Base-by-base conservation (phyloP, 2,113 vertebrate species). In the Psephotus haematonotus region DNA sequence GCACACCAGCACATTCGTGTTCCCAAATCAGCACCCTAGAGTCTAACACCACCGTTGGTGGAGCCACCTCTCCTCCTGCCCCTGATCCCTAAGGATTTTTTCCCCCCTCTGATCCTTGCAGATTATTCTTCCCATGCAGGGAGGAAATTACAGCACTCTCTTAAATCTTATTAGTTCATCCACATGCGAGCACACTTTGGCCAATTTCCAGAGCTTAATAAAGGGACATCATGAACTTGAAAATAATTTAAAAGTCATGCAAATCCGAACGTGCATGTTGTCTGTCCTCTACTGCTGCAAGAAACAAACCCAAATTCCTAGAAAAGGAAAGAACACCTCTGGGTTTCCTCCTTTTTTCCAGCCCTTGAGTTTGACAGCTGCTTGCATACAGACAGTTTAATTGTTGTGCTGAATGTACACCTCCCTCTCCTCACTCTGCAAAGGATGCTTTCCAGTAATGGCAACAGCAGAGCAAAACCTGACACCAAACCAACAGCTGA, bases 161-260 rank as follows among this genome's bases (percentile, higher is more conserved):
- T 59, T 72, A 90, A 92, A 95, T 92, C 94, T 77, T 86, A 95
- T 94, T 86, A 79, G 65, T 44, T 88, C 79, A 91, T 72, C 87
- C 75, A 55, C 53, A 64, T 0, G 14, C 63, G 82, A 79, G 43
- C 74, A 89, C 14, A 15, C 19, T 83, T 83, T 77, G 78, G 76
- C 59, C 57, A 49, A 7, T 28, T 92, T 93, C 92, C 93, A 94
- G 46, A 77, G 88, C 63, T 91, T 80, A 87, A 67, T 87, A 89
- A 96, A 93, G 49, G 33, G 53, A 80, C 72, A 76, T 43, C 1
- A 0, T 63, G 59, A 88, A 84, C 49, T 90, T 63, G n/a, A 13
- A 2, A 3, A 10, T 59, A 35, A 59, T 59, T 59, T 35, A 35
- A 59, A 41, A 85, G 22, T n/a, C 39, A 77, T 16, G 28, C 49